Evolutionary conservation across 2,888 invertebrate genomes (phyloP).

Genomic region (Tortricodes alternella): DNA sequence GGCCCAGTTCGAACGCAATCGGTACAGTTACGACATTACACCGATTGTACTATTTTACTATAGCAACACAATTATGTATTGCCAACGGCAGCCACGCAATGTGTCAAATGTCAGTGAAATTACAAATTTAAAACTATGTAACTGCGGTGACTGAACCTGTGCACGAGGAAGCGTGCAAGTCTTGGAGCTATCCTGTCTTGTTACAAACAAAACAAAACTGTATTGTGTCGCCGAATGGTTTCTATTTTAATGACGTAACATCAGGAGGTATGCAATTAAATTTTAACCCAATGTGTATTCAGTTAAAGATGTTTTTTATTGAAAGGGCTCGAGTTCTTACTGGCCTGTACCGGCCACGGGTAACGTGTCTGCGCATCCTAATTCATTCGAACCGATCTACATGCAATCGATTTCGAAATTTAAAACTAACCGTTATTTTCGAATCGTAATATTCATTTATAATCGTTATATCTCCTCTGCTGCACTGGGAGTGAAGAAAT

Average conservation of each 20-base stretch:
- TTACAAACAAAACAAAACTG: slow-evolving; percentile 7
- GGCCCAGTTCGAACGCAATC: slow-evolving; percentile 19
- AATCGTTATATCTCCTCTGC: no score
- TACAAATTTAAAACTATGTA: slow-evolving; percentile 46
- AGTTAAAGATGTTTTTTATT: not conserved
- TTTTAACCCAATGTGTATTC: slow-evolving; percentile 1
- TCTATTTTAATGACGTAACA: not conserved
- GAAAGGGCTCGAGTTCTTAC: not conserved
- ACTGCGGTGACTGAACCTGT: slow-evolving; percentile 37
- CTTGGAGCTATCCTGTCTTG: slow-evolving; percentile 4
- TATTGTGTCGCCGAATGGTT: not conserved
- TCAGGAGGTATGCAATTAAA: not conserved
- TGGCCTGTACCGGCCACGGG: slow-evolving; percentile 12
- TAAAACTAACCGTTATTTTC: slow-evolving; percentile 9
- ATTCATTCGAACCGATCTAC: slow-evolving; percentile 18
- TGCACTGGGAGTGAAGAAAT: no score
- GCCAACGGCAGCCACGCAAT: slow-evolving; percentile 21
- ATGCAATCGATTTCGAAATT: slow-evolving; percentile 24
- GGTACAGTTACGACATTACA: slow-evolving; percentile 15
- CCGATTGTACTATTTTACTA: slow-evolving; percentile 15
- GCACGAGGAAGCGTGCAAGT: slow-evolving; percentile 30
- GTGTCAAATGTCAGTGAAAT: slow-evolving; percentile 50
- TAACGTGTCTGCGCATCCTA: slow-evolving; percentile 27
- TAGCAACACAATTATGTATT: slow-evolving; percentile 12
- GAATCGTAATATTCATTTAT: no score